Evolutionary conservation across 2,888 invertebrate genomes (phyloP).

Genomic region (Campopleginae sp.): DNA sequence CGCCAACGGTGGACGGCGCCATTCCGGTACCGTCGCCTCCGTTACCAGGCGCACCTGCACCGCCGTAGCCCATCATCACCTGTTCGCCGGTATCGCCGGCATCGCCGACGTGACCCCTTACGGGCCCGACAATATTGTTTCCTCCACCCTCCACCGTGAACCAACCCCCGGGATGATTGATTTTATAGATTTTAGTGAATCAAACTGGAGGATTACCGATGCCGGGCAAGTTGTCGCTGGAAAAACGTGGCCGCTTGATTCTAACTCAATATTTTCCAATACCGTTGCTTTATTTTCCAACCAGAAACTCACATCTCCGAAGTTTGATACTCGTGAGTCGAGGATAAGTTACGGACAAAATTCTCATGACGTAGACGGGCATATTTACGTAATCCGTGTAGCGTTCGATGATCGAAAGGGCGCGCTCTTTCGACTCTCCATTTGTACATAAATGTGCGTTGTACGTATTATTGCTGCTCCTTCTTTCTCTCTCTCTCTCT

Average conservation of each 20-base stretch:
- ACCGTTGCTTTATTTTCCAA: not conserved
- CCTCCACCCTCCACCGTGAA: conserved; percentile 80
- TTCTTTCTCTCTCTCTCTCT: not conserved
- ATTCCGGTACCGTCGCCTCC: conserved; percentile 69
- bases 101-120: conserved; percentile 66
- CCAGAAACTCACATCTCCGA: not conserved
- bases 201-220: not conserved
- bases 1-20: conserved; percentile 65
- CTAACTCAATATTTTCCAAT: not conserved
- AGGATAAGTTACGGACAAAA: not conserved
- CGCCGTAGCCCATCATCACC: conserved; percentile 83
- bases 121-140: conserved; percentile 72
- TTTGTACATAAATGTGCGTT: conserved; percentile 28
- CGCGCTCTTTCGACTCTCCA: not conserved
- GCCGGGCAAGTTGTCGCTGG: not conserved
- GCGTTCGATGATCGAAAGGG: not conserved
- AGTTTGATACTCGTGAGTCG: no score
- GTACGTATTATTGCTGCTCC: not conserved
- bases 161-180: conserved; percentile 60
- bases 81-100: conserved; percentile 73
- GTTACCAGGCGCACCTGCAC: conserved; percentile 74
- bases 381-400: conserved; percentile 12
- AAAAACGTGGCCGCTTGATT: not conserved
- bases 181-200: conserved; percentile 30
- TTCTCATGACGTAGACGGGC: not conserved